Percentiles rank a stretch among this genome's conserved stretches.
These are phyloP conservation scores for Pseudomyrmex gracilis DNA, from an alignment of 1,140 invertebrate species.

Conservation along the genomic window DNA sequence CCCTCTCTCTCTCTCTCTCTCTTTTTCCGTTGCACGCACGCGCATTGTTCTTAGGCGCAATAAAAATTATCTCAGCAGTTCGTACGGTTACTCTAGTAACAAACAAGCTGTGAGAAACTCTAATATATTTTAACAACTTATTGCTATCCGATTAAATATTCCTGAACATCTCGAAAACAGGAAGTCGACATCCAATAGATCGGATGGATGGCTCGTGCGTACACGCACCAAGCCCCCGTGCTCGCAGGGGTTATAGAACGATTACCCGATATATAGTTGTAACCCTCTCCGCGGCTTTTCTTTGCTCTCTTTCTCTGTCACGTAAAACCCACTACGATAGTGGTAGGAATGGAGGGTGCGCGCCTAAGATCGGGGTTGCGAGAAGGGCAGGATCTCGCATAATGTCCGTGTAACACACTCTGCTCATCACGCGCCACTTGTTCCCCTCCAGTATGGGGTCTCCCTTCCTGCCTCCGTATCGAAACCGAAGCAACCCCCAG, in stretches of 20 bases:
- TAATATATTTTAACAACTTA: not conserved
- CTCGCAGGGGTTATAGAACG: conserved; percentile 64
- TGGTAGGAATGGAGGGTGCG: conserved; percentile 51
- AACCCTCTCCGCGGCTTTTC: conserved; percentile 68
- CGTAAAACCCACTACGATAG: conserved; percentile 64
- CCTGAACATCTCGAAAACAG: conserved; percentile 62
- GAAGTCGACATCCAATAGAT: conserved; percentile 57
- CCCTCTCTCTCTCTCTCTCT: too few species aligned
- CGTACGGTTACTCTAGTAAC: too few species aligned
- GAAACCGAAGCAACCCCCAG: conserved; percentile 68
- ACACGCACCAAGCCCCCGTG: conserved; percentile 38
- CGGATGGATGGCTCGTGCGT: conserved; percentile 48
- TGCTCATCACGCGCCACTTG: conserved; percentile 83
- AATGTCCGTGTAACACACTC: conserved; percentile 81
- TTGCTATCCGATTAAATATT: not conserved
- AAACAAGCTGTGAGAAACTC: too few species aligned
- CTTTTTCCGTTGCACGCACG: too few species aligned
- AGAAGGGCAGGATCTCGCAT: conserved; percentile 76
- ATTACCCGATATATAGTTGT: conserved; percentile 79
- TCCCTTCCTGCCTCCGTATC: conserved; percentile 20
- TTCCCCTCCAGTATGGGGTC: conserved; percentile 69
- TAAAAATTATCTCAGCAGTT: not conserved
- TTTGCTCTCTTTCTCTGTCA: conserved; percentile 43
- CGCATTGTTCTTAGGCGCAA: too few species aligned
- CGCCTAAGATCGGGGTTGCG: conserved; percentile 55